These are phyloP conservation scores for Acromyrmex charruanus DNA, from an alignment of 1,140 invertebrate species.

Conservation along the genomic window DNA sequence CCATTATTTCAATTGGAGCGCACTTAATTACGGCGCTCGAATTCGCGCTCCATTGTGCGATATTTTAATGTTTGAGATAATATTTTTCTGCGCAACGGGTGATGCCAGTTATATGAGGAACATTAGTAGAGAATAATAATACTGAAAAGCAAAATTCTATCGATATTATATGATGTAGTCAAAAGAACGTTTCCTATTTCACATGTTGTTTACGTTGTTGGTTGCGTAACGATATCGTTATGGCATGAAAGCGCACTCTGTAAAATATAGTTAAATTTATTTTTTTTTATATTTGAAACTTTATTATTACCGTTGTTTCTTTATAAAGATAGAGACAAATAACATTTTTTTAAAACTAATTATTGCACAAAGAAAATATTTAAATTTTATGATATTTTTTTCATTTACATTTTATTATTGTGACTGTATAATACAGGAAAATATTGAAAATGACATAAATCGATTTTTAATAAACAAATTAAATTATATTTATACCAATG, in stretches of 20 bases:
- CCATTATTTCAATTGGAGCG: conserved; percentile 37
- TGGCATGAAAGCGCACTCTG: neutral
- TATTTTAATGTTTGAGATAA: conserved; percentile 21
- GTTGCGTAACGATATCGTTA: conserved; percentile 22
- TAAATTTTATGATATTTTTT: neutral
- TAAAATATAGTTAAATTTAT: conserved; percentile 21
- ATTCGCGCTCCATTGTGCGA: neutral
- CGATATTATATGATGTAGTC: conserved; percentile 33
- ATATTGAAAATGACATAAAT: neutral
- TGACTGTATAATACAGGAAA: neutral
- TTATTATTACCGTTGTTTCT: neutral
- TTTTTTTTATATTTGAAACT: neutral
- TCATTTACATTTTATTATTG: neutral
- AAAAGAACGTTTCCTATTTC: conserved; percentile 57
- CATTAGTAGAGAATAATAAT: conserved; percentile 18
- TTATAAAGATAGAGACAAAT: neutral
- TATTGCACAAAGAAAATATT: neutral
- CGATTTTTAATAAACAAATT: neutral
- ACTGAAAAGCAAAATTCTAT: conserved; percentile 10
- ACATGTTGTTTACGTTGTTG: conserved; percentile 32
- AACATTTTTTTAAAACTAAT: neutral
- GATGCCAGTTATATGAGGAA: neutral
- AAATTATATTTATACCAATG: neutral
- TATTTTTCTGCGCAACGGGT: conserved; percentile 14
- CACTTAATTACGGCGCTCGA: neutral